Conservation (phyloP, 2,797 vertebrate species). For the Phalanger gymnotis region DNA sequence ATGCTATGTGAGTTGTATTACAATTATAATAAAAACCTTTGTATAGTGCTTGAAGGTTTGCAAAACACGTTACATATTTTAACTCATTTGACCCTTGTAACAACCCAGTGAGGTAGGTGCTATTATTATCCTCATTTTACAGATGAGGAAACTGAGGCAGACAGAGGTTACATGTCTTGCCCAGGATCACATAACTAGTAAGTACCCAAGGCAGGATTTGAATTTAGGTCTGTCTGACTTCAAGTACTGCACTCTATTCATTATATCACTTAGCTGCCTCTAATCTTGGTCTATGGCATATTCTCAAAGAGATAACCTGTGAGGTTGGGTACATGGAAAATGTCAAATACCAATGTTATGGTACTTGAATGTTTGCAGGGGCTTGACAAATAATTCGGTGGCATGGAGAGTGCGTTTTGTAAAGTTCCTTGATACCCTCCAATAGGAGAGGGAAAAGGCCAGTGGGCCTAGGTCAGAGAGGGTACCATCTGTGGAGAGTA, state of each 20-base stretch:
- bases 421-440: background rate
- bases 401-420: no score
- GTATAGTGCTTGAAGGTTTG: background rate
- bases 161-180: background rate
- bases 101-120: background rate
- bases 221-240: background rate
- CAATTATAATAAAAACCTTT: background rate
- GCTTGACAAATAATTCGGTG: no score
- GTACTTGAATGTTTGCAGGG: background rate
- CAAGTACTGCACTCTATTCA: background rate
- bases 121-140: background rate
- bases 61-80: background rate
- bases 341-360: background rate
- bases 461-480: background rate
- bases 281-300: background rate
- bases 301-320: background rate
- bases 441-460: no score
- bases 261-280: background rate
- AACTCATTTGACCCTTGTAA: background rate
- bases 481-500: no score
- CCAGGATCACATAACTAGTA: background rate
- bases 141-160: background rate
- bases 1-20: background rate
- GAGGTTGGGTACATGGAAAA: background rate
- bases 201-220: background rate